phyloP scores from a whole-genome alignment of 1,140 invertebrate genomes.

The Hycleus phaleratus region DNA sequence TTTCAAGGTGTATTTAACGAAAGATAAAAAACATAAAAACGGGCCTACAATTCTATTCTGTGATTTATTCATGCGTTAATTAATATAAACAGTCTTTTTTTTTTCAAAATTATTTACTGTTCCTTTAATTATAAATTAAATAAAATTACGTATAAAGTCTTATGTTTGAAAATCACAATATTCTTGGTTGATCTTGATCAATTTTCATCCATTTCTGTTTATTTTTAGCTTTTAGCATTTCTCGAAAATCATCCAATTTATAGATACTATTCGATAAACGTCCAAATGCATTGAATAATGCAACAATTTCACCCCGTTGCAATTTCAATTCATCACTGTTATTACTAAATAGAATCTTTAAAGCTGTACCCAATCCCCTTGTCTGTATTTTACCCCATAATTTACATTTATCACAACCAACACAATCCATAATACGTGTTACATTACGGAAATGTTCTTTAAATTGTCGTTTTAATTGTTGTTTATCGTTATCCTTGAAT shows the following conservation, averaged over 20 bases:
- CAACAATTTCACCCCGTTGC: slow-evolving; percentile 89
- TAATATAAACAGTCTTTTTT: too few relatives aligned
- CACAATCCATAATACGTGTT: slow-evolving; percentile 97
- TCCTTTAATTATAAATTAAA: too few relatives aligned
- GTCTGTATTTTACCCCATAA: slow-evolving; percentile 96
- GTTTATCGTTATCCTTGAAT: slow-evolving; percentile 72
- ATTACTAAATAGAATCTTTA: slow-evolving; percentile 95
- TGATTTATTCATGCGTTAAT: too few relatives aligned
- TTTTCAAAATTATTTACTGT: too few relatives aligned
- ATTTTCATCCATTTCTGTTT: too few relatives aligned
- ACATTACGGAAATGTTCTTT: slow-evolving; percentile 93
- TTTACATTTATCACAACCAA: slow-evolving; percentile 97
- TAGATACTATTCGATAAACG: slow-evolving; percentile 48
- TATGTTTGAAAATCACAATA: too few relatives aligned
- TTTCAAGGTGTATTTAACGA: too few relatives aligned
- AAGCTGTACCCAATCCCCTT: slow-evolving; percentile 93
- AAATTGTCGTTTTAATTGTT: slow-evolving; percentile 85
- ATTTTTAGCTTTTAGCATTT: slow-evolving; percentile 40
- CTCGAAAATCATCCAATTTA: slow-evolving; percentile 70
- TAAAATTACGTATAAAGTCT: too few relatives aligned
- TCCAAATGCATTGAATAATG: slow-evolving; percentile 91
- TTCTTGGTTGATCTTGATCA: too few relatives aligned
- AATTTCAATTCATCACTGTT: slow-evolving; percentile 73
- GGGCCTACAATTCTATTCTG: too few relatives aligned
- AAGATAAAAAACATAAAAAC: too few relatives aligned